Evolutionary conservation across 2,113 vertebrate species (phyloP).

Genomic region (Alethe castanea): DNA sequence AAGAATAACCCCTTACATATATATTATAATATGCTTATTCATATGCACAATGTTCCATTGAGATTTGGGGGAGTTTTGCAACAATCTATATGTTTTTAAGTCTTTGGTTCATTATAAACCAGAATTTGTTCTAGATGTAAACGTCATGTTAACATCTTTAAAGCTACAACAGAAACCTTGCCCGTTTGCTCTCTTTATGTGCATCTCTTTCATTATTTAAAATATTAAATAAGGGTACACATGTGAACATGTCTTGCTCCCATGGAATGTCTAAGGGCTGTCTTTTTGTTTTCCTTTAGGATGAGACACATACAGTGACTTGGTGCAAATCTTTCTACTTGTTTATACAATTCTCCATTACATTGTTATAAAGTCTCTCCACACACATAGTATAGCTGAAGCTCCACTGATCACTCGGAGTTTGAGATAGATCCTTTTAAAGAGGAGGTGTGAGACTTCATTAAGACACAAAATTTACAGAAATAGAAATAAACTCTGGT

Average conservation of each 20-base stretch:
- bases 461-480: background rate
- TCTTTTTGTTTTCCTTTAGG: background rate
- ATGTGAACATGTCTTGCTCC: background rate
- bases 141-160: background rate
- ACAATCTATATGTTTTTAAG: background rate
- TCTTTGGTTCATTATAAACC: background rate
- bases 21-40: background rate
- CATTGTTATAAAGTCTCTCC: background rate
- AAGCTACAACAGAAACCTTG: background rate
- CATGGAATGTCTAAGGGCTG: background rate
- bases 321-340: background rate
- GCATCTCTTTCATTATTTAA: background rate
- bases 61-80: background rate
- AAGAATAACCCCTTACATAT: background rate
- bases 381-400: background rate
- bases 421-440: background rate
- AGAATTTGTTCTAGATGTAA: background rate
- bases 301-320: background rate
- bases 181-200: background rate
- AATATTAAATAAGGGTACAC: background rate
- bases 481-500: background rate
- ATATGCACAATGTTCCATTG: background rate
- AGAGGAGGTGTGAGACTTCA: background rate
- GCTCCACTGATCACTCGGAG: background rate
- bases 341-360: background rate